Percentiles rank a stretch among this genome's conserved stretches.
Evolutionary conservation across 1,140 invertebrate species (phyloP).

Genomic region (Drosophila carrolli): DNA sequence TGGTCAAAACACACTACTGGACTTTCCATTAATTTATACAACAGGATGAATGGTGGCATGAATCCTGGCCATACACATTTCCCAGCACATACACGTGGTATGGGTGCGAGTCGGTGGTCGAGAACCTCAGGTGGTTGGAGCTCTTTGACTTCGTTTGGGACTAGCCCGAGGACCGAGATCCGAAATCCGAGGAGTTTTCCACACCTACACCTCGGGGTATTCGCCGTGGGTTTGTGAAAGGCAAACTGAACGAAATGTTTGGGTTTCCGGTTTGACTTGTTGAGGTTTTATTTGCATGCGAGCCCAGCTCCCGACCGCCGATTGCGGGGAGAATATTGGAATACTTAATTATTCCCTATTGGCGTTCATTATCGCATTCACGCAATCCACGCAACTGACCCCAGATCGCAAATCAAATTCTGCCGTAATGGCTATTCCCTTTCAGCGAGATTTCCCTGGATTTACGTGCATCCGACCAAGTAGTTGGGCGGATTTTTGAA

Average conservation of each 20-base stretch:
- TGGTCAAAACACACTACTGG: constrained; percentile 77
- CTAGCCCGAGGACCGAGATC: constrained; percentile 7
- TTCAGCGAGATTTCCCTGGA: constrained; percentile 64
- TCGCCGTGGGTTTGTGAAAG: constrained; percentile 21
- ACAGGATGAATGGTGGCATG: constrained; percentile 56
- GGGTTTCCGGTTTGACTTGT: constrained; percentile 74
- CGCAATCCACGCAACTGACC: constrained; percentile 40
- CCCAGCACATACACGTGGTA: not conserved
- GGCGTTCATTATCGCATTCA: constrained; percentile 56
- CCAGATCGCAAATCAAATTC: constrained; percentile 62
- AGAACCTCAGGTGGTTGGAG: constrained; percentile 44
- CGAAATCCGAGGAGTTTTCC: constrained; percentile 20
- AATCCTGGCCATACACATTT: constrained; percentile 26
- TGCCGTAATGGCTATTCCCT: constrained; percentile 61
- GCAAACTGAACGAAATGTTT: constrained; percentile 63
- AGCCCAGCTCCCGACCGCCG: constrained; percentile 26
- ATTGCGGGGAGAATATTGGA: constrained; percentile 38
- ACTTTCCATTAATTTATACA: constrained; percentile 75
- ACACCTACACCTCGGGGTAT: constrained; percentile 20
- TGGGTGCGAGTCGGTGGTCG: not conserved
- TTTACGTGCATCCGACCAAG: constrained; percentile 41
- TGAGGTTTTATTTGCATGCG: constrained; percentile 80
- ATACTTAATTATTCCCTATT: constrained; percentile 76
- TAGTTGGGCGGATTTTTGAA: constrained; percentile 15
- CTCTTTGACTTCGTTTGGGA: constrained; percentile 2